Evolutionary conservation across 2,113 vertebrate genomes (phyloP).

Genomic region (Burhinus bistriatus): DNA sequence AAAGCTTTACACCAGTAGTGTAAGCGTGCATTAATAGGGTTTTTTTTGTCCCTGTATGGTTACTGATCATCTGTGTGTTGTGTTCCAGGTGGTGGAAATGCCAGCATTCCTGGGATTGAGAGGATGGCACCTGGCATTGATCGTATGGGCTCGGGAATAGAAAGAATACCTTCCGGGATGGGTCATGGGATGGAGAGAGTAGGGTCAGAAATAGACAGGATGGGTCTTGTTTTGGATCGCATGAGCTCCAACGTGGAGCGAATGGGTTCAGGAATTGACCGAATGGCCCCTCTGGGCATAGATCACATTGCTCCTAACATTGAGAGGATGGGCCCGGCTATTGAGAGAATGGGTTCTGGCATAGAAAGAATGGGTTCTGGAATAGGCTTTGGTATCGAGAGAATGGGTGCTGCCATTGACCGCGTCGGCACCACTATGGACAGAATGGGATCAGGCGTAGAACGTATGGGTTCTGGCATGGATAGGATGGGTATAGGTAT

Average conservation of each 20-base stretch:
- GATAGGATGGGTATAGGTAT: constrained; percentile 86
- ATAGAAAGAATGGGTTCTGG: constrained; percentile 89
- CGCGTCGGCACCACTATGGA: constrained; percentile 83
- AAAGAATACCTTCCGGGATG: constrained; percentile 79
- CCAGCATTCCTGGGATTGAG: constrained; percentile 76
- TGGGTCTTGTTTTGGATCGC: constrained; percentile 91
- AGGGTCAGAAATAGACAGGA: constrained; percentile 86
- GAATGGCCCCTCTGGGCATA: constrained; percentile 86
- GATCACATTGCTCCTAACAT: constrained; percentile 86
- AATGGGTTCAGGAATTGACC: constrained; percentile 83
- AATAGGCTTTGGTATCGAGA: constrained; percentile 88
- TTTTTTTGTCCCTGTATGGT: too few species aligned
- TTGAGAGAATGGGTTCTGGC: constrained; percentile 85
- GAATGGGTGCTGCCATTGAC: constrained; percentile 86
- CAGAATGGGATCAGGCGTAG: constrained; percentile 81
- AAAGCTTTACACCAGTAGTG: neutral
- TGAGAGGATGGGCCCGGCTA: constrained; percentile 85
- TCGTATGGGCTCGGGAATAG: constrained; percentile 84
- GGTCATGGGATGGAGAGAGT: constrained; percentile 88
- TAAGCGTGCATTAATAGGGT: neutral
- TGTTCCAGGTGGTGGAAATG: constrained; percentile 72
- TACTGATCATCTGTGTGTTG: neutral
- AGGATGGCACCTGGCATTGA: constrained; percentile 87
- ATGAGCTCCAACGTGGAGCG: constrained; percentile 83
- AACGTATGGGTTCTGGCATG: constrained; percentile 84